Evolutionary conservation across 2,888 invertebrate genomes (phyloP).

Genomic region (Tigriopus californicus): DNA sequence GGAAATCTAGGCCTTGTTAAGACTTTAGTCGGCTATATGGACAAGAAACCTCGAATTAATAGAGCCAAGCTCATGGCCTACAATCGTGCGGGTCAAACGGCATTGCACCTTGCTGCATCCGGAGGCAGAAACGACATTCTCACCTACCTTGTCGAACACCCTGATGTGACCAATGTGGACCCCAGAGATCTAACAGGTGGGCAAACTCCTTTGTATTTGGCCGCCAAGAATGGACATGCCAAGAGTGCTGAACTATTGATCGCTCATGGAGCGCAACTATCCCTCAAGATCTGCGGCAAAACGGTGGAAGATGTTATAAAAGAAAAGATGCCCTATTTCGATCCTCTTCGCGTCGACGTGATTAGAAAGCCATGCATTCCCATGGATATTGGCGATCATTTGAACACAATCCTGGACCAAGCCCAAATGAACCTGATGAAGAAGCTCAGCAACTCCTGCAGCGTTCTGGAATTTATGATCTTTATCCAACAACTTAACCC

Average conservation of each 20-base stretch:
- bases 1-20: neutral
- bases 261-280: neutral
- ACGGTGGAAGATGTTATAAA: neutral
- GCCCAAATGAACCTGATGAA: neutral
- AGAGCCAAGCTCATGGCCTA: neutral
- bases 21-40: too few relatives aligned
- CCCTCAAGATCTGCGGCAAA: neutral
- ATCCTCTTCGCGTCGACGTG: neutral
- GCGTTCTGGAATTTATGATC: slow-evolving; percentile 3
- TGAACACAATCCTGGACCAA: neutral
- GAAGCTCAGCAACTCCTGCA: neutral
- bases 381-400: neutral
- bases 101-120: slow-evolving; percentile 3
- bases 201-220: slow-evolving; percentile 11
- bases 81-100: neutral
- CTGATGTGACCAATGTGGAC: neutral
- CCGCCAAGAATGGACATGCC: neutral
- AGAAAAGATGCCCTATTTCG: neutral
- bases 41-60: neutral
- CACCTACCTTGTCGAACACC: neutral
- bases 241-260: neutral
- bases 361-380: neutral
- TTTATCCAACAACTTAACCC: neutral
- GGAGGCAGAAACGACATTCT: neutral
- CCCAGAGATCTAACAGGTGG: slow-evolving; percentile 6